phyloP scores from a whole-genome alignment of 92 coral and sea anemone species.

The Isaurus tuberculatus region DNA sequence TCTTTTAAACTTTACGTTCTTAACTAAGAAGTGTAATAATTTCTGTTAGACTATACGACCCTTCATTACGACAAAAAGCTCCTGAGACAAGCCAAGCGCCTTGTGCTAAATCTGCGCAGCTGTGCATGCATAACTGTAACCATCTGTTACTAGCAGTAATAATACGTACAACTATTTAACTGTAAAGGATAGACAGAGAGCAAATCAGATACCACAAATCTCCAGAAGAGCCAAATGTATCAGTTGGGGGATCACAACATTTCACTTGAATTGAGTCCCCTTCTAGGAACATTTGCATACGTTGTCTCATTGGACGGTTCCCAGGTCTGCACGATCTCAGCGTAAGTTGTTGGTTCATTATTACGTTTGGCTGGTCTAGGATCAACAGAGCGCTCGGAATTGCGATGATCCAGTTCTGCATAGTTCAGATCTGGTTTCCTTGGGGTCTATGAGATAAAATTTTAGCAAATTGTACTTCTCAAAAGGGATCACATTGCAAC shows the following conservation, averaged over 20 bases:
- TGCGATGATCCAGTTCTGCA: constrained; percentile 28
- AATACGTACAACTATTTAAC: too few species aligned
- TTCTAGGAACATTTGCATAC: constrained; percentile 15
- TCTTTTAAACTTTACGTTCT: too few species aligned
- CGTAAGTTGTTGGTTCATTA: constrained; percentile 39
- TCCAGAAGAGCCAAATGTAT: background rate
- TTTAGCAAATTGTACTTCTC: too few species aligned
- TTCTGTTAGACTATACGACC: too few species aligned
- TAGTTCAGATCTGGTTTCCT: constrained; percentile 35
- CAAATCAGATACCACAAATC: constrained; percentile 14
- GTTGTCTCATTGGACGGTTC: constrained; percentile 28
- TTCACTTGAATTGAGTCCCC: constrained; percentile 22
- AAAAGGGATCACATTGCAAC: too few species aligned
- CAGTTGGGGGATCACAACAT: constrained; percentile 13
- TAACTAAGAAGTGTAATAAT: too few species aligned
- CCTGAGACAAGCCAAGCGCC: too few species aligned
- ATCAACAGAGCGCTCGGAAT: constrained; percentile 35
- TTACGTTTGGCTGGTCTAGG: background rate
- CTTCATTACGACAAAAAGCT: too few species aligned
- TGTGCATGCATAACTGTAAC: too few species aligned
- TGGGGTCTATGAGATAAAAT: constrained; percentile 4
- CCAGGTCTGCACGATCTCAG: constrained; percentile 47
- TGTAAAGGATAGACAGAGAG: background rate
- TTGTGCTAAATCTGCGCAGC: too few species aligned
- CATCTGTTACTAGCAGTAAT: too few species aligned